Percentiles rank a stretch among this genome's conserved stretches.
Evolutionary conservation across 2,888 invertebrate genomes (phyloP).

Genomic region (Metellina segmentata): DNA sequence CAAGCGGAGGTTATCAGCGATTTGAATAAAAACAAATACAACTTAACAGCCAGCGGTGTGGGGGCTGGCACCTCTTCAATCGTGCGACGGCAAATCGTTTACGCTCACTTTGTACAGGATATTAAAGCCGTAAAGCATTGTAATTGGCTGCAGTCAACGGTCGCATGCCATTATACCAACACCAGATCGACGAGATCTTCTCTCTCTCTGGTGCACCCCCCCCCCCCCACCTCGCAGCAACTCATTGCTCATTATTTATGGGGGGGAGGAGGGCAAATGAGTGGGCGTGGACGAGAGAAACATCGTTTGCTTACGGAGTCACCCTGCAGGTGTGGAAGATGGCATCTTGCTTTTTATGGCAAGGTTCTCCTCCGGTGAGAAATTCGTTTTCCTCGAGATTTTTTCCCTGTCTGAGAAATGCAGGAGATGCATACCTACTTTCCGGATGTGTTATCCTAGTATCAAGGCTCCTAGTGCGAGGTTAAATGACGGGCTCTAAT

Average conservation of each 20-base stretch:
- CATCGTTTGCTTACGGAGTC: constrained; percentile 49
- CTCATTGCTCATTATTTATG: constrained; percentile 45
- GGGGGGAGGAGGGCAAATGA: constrained; percentile 35
- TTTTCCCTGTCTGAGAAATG: background rate
- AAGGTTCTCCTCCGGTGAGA: too few relatives aligned
- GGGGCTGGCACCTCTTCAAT: constrained; percentile 48
- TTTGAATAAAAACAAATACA: constrained; percentile 67
- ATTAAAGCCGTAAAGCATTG: constrained; percentile 75
- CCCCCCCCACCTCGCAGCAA: background rate
- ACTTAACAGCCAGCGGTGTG: constrained; percentile 62
- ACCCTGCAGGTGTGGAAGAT: background rate
- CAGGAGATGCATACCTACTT: background rate
- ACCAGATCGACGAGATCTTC: constrained; percentile 30
- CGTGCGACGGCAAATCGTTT: constrained; percentile 44
- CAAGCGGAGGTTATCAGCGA: constrained; percentile 56
- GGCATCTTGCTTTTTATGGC: too few relatives aligned
- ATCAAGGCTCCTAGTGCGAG: too few relatives aligned
- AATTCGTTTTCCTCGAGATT: too few relatives aligned
- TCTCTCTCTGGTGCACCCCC: constrained; percentile 6
- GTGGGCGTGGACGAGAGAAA: constrained; percentile 51
- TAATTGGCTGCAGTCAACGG: constrained; percentile 67
- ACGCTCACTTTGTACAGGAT: constrained; percentile 65
- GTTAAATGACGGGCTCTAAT: too few relatives aligned
- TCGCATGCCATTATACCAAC: constrained; percentile 57
- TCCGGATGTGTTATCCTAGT: background rate